Percentiles rank a stretch among this genome's conserved stretches.
These are phyloP conservation scores for Patella depressa DNA, from an alignment of 2,888 invertebrate species.

Conservation along the genomic window DNA sequence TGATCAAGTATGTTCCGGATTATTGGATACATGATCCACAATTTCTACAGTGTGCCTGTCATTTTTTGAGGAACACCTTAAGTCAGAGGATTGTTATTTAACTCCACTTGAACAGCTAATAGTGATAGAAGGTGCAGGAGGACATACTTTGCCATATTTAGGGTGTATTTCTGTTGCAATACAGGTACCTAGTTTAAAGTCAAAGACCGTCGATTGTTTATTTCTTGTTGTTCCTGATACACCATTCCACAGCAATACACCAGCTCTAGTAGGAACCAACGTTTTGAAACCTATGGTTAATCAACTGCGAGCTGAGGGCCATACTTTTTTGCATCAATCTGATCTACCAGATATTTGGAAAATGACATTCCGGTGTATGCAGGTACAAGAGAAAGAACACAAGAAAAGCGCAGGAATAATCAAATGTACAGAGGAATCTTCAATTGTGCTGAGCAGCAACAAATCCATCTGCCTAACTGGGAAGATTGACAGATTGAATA, in stretches of 20 bases:
- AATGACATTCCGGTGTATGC: neutral
- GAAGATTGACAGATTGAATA: neutral
- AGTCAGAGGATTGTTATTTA: neutral
- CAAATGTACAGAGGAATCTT: neutral
- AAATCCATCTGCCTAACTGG: neutral
- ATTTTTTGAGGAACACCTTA: neutral
- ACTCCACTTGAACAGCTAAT: neutral
- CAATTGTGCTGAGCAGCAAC: neutral
- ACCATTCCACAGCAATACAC: neutral
- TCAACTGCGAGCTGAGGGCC: neutral
- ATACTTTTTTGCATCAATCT: neutral
- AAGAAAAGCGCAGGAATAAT: neutral
- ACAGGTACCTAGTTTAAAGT: neutral
- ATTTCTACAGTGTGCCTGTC: neutral
- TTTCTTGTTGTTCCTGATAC: neutral
- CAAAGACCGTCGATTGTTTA: neutral
- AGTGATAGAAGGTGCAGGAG: neutral
- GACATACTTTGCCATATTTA: neutral
- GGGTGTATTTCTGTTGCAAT: neutral
- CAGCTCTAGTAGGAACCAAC: neutral
- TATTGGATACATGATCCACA: constrained; percentile 6
- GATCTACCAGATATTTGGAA: neutral
- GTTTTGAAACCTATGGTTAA: neutral
- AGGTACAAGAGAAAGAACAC: neutral
- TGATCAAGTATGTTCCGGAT: neutral